Base-by-base conservation (phyloP, 1,140 invertebrate genomes). In the Drosophila grimshawi region DNA sequence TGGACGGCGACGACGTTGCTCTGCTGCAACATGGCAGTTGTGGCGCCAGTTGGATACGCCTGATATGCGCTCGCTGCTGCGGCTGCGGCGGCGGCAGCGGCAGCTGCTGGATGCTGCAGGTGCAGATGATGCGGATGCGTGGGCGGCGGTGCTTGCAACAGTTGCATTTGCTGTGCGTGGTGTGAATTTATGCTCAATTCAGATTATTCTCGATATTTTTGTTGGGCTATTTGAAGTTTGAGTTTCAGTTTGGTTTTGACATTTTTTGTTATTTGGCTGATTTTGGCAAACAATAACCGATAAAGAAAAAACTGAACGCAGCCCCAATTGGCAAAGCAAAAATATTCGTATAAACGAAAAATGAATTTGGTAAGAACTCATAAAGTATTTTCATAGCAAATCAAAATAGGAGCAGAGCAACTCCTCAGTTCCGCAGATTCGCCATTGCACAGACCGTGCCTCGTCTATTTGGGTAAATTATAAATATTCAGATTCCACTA, bases 91-190 rank as follows among this genome's bases (percentile, higher is more conserved):
- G 81, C 56, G 62, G 66, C 69, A 30, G 80, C 81, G 51, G 76
- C 76, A 60, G 81, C 77, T 19, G 60, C 70, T 59, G 57, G 83
- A 66, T 86, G 83, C 80, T 78, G 85, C 75, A 86, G 72, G 70
- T 76, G 77, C 73, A 81, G 71, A 57, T 77, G 78, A 78, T 91
- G 90, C 71, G 86, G 86, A 74, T 89, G 90, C 68, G 81, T 90
- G 75, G 88, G 80, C 68, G 89, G 86, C 65, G 86, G 72, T 80
- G 88, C 85, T 81, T 92, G 91, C 82, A 92, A 85, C 81, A 92
- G 88, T 92, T 92, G 91, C 91, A 92, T 92, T 92, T 92, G 91
- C 85, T 92, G 86, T 92, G 77, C 80, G 83, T 86, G 80, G 77
- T 91, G 88, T 88, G 90, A 81, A 81, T 66, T 79, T 65, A 62